Evolutionary conservation across 2,113 vertebrate genomes (phyloP), one percentile per base, ranked within the genome.

Genomic region (Channa maculata): DNA sequence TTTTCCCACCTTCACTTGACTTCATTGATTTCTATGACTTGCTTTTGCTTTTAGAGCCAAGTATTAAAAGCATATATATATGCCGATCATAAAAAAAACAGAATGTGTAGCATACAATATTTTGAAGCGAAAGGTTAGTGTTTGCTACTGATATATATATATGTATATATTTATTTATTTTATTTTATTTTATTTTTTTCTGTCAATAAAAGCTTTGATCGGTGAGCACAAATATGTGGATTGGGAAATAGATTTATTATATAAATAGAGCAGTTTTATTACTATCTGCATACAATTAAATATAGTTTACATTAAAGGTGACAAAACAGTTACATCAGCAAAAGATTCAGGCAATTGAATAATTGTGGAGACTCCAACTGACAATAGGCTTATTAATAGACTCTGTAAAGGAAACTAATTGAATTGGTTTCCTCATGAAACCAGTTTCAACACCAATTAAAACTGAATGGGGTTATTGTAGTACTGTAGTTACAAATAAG

Each of bases 1-100:
- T 54, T 64, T 60, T 50, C 50, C 63, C 13, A 63, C 65, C 54
- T 67, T 71, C 51, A 12, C 10, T 39, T 61, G n/a, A 58, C 49
- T 67, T 8, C 36, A 14, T 50, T 46, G 38, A 71, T 50, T 13
- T n/a, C 12, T 9, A 5, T 34, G 39, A 62, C 14, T 44, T 11
- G 2, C 36, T 24, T 57, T 5, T 13, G n/a, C 5, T 39, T 62
- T 65, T 3, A 9, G 13, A 62, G 50, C 33, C 60, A 60, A 34
- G 7, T 43, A 14, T 38, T 38, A 36, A 50, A 66, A 37, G 38
- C 33, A 4, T 49, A 43, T 53, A n/a, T 12, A 59, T 33, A 37
- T 59, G 41, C 50, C 8, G 39, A 9, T n/a, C 8, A 15, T 7
- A 8, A 51, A 8, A 24, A 24, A 24, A 24, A 24, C 24, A 24